Evolutionary conservation across 1,140 invertebrate genomes (phyloP).

Genomic region (Agraylea sexmaculata): DNA sequence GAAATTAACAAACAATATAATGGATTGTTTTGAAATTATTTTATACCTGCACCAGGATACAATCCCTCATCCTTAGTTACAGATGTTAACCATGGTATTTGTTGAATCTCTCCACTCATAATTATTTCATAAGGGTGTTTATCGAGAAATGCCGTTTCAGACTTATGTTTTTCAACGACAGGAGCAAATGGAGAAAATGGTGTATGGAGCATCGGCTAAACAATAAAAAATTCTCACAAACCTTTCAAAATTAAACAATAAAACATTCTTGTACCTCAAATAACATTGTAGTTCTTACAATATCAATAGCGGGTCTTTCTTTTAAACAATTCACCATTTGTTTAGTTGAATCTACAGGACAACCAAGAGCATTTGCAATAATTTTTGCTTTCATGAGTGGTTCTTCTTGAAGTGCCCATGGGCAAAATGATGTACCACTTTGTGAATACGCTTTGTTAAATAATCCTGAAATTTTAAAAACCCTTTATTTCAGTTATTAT

Average conservation of each 20-base stretch:
- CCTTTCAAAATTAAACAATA: too few species aligned
- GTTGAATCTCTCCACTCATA: constrained; percentile 34
- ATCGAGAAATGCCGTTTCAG: constrained; percentile 42
- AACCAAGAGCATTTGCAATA: constrained; percentile 56
- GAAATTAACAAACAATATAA: too few species aligned
- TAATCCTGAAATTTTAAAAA: constrained; percentile 41
- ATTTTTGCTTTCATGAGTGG: constrained; percentile 53
- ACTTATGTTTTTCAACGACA: constrained; percentile 37
- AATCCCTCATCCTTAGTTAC: constrained; percentile 47
- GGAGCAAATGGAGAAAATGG: constrained; percentile 44
- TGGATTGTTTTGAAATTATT: too few species aligned
- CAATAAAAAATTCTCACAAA: too few species aligned
- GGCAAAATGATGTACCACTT: constrained; percentile 60
- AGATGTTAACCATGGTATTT: constrained; percentile 46
- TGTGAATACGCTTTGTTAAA: constrained; percentile 63
- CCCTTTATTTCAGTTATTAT: too few species aligned
- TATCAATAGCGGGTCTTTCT: constrained; percentile 43
- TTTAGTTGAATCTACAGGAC: constrained; percentile 41
- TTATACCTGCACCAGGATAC: constrained; percentile 49
- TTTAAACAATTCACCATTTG: constrained; percentile 62
- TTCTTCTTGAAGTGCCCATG: constrained; percentile 58
- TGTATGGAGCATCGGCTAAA: constrained; percentile 14
- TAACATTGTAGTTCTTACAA: constrained; percentile 33
- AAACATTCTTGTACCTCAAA: constrained; percentile 39
- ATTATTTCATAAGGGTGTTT: constrained; percentile 44